Base-by-base conservation (phyloP, 2,888 invertebrate genomes). In the Eledone cirrhosa region DNA sequence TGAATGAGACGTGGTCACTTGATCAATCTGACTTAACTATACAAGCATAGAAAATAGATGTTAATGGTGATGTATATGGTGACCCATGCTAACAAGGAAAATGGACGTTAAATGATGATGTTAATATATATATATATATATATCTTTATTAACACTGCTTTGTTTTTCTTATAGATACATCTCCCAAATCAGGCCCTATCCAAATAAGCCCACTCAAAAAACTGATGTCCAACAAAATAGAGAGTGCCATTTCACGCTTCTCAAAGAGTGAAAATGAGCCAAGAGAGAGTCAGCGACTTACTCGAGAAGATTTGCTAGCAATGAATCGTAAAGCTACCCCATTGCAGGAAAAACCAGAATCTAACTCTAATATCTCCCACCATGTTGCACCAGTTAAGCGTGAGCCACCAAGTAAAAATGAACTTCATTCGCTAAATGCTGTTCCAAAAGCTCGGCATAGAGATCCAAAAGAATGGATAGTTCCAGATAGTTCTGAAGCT, bases 251-350 rank as follows among this genome's bases (percentile, higher is more conserved):
- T 72, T 72, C 72, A n/a, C 72, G 72, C n/a, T 72, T 72, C n/a
- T n/a, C 31, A 29, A 72, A 41, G 41, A 31, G n/a, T 14, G 72
- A 76, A 7, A 24, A n/a, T 47, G 76, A 76, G 16, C 19, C 47
- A 2, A 48, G 24, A 24, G 41, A 47, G 29, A 47, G 47, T 7
- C 47, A 76, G 48, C 41, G 69, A 47, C 69, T 81, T 13, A 86
- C 88, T 13, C 78, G 87, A 69, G 87, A 88, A 47, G 87, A 87
- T 79, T 82, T 87, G 80, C 48, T 88, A 53, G 85, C 85, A 59
- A 88, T 88, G 87, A 88, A 87, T 79, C 82, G 87, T 29, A 86
- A 84, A 75, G 82, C 88, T 27, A 87, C 85, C 11, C 88, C 88
- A 2, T 77, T 86, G 22, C 83, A 84, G 48, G 78, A 79, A n/a